phyloP scores from a whole-genome alignment of 1,140 invertebrate species.

The Dryas iulia region DNA sequence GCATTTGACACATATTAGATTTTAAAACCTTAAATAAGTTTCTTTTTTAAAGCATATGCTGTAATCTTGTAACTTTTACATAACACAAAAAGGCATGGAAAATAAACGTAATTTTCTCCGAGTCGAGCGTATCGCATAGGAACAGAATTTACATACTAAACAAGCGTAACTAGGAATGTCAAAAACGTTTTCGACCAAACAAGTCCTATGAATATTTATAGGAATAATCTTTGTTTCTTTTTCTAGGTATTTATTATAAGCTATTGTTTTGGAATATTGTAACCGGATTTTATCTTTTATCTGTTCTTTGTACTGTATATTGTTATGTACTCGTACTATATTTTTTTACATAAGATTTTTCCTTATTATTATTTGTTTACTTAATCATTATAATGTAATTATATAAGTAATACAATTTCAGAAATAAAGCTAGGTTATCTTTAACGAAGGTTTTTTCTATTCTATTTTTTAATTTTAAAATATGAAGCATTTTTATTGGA shows the following conservation, averaged over 20 bases:
- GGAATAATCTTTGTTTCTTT: conserved; percentile 4
- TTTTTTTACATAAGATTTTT: no score
- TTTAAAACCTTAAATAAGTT: neutral
- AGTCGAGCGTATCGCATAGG: neutral
- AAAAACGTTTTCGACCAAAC: conserved; percentile 9
- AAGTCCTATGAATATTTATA: conserved; percentile 26
- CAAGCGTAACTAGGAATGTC: conserved; percentile 25
- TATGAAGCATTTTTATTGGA: no score
- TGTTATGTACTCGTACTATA: no score
- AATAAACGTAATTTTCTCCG: neutral
- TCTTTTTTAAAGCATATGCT: neutral
- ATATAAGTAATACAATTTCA: no score
- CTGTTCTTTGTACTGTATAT: no score
- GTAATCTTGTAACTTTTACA: neutral
- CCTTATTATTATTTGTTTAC: no score
- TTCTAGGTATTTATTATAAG: neutral
- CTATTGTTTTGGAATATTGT: conserved; percentile 6
- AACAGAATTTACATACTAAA: conserved; percentile 22
- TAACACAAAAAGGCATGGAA: neutral
- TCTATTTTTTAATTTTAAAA: no score
- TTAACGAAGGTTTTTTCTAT: no score
- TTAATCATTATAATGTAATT: no score
- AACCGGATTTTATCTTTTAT: no score
- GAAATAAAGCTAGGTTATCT: no score
- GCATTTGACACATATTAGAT: no score